Evolutionary conservation across 2,113 vertebrate species (phyloP).

Genomic region (Illadopsis cleaveri): DNA sequence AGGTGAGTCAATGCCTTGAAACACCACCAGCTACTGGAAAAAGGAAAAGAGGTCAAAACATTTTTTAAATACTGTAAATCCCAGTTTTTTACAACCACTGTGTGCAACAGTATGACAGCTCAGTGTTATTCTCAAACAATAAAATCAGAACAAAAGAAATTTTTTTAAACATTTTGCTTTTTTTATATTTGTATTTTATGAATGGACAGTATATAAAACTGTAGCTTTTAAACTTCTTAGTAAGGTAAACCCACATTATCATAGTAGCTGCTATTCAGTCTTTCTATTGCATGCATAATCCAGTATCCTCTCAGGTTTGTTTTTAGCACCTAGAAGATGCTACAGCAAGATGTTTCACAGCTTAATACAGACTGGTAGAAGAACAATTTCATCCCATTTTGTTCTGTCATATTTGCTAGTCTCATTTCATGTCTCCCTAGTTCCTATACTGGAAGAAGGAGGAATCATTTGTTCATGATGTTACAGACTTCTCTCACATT

Average conservation of each 20-base stretch:
- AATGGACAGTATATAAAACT: neutral
- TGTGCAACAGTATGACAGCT: neutral
- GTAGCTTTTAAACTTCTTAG: neutral
- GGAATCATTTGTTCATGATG: neutral
- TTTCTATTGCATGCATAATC: neutral
- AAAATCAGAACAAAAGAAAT: slow-evolving; percentile 14
- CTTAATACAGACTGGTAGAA: neutral
- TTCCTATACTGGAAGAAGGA: neutral
- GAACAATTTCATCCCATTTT: neutral
- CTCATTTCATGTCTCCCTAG: neutral
- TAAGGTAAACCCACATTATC: neutral
- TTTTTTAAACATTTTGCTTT: neutral
- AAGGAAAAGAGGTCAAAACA: neutral
- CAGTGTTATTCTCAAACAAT: neutral
- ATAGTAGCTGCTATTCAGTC: neutral
- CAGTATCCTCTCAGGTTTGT: neutral
- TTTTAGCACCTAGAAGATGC: neutral
- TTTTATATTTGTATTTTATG: neutral
- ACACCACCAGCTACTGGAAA: neutral
- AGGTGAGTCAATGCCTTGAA: slow-evolving; percentile 13
- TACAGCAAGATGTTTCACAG: neutral
- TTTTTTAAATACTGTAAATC: slow-evolving; percentile 28
- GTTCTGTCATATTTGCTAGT: neutral
- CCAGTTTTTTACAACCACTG: slow-evolving; percentile 40
- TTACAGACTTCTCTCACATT: neutral